phyloP scores from a whole-genome alignment of 1,140 invertebrate genomes.

The Papilio polytes region DNA sequence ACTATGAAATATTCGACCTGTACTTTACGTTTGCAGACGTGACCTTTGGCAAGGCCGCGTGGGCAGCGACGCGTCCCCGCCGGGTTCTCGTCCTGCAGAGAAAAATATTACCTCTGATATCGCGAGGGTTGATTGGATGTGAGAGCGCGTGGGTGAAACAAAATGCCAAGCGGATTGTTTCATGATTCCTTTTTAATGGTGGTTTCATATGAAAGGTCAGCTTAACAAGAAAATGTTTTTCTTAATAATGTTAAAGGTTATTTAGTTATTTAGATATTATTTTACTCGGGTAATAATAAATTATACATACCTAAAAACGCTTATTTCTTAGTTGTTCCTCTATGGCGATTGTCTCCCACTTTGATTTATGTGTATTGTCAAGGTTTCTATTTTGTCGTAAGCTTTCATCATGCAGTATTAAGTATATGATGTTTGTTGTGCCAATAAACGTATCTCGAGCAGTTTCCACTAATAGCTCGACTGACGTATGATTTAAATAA shows the following conservation, averaged over 20 bases:
- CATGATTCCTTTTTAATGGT: constrained; percentile 1
- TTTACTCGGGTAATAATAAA: neutral
- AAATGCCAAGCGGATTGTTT: constrained; percentile 1
- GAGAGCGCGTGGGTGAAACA: neutral
- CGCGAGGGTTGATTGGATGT: neutral
- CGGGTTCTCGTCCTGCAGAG: neutral
- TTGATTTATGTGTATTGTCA: neutral
- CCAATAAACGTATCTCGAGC: constrained; percentile 12
- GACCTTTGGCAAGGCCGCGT: constrained; percentile 6
- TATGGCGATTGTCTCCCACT: neutral
- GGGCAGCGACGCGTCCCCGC: neutral
- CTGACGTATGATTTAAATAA: neutral
- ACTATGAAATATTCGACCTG: neutral
- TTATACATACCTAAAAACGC: neutral
- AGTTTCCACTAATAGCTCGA: neutral
- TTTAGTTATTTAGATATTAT: neutral
- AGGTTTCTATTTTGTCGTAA: neutral
- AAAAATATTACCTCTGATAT: constrained; percentile 3
- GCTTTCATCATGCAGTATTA: neutral
- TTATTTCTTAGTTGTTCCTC: too few relatives aligned
- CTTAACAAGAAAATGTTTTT: neutral
- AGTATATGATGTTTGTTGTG: neutral
- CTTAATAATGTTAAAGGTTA: neutral
- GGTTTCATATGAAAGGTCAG: constrained; percentile 19
- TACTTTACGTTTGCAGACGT: neutral